Evolutionary conservation across 2,888 invertebrate species (phyloP).

Genomic region (Dasypolia templi): DNA sequence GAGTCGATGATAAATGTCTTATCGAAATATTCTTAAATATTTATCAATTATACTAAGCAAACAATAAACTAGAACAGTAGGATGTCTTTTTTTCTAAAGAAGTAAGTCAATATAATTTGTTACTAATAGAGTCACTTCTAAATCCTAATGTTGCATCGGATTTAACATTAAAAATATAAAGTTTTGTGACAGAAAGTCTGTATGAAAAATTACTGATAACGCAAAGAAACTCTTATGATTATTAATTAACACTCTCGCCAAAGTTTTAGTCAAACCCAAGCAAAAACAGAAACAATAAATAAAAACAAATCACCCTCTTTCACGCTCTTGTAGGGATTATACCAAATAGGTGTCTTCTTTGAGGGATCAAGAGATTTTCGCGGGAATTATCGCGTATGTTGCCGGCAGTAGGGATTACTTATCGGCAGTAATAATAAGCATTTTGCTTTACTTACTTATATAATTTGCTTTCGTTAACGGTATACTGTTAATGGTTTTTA

Average conservation of each 20-base stretch:
- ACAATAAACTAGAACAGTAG: background rate
- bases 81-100: background rate
- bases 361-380: slow-evolving; percentile 62
- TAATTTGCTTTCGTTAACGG: background rate
- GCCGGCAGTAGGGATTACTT: slow-evolving; percentile 51
- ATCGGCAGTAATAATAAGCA: slow-evolving; percentile 34
- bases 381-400: slow-evolving; percentile 58
- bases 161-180: too few species aligned
- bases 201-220: background rate
- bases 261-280: background rate
- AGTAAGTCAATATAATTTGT: too few species aligned
- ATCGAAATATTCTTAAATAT: too few species aligned
- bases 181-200: too few species aligned
- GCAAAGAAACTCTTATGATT: background rate
- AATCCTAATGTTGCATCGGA: background rate
- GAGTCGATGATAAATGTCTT: background rate
- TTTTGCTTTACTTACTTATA: slow-evolving; percentile 2
- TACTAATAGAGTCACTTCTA: background rate
- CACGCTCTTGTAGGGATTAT: slow-evolving; percentile 50
- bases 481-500: background rate
- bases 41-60: background rate
- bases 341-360: slow-evolving; percentile 61
- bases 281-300: slow-evolving; percentile 38
- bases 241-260: slow-evolving; percentile 29
- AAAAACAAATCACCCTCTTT: slow-evolving; percentile 30